A percentile compares a stretch with the other conserved stretches of the same genome.
These are phyloP conservation scores for Drosophila prostipennis DNA, from an alignment of 2,888 invertebrate species.

Conservation along the genomic window DNA sequence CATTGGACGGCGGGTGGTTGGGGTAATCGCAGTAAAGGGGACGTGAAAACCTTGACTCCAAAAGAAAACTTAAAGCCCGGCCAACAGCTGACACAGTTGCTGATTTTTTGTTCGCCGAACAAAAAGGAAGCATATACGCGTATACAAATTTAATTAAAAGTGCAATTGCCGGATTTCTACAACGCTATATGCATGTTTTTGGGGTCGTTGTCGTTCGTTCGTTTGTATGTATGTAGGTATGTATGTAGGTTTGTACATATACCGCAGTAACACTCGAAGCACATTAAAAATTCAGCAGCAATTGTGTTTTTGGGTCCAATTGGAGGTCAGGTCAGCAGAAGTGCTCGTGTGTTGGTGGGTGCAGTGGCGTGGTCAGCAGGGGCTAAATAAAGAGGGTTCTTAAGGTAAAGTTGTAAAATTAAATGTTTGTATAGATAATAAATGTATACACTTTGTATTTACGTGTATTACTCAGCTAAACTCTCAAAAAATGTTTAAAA, in stretches of 20 bases:
- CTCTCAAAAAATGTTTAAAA: no score
- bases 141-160: conserved; percentile 68
- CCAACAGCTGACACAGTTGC: conserved; percentile 24
- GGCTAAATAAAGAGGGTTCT: background rate
- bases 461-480: no score
- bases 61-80: conserved; percentile 14
- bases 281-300: conserved; percentile 69
- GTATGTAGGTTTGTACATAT: conserved; percentile 4
- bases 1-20: conserved; percentile 15
- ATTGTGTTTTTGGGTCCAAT: conserved; percentile 56
- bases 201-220: background rate
- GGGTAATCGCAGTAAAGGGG: background rate
- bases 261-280: conserved; percentile 46
- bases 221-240: background rate
- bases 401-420: background rate
- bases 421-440: no score
- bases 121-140: conserved; percentile 33
- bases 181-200: conserved; percentile 14
- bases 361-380: conserved; percentile 25
- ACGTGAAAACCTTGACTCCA: conserved; percentile 36
- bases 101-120: conserved; percentile 4
- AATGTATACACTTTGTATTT: no score
- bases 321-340: conserved; percentile 58
- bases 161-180: conserved; percentile 52
- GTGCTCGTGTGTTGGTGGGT: conserved; percentile 5